Evolutionary conservation across 1,140 invertebrate genomes (phyloP).

Genomic region (Musca domestica): DNA sequence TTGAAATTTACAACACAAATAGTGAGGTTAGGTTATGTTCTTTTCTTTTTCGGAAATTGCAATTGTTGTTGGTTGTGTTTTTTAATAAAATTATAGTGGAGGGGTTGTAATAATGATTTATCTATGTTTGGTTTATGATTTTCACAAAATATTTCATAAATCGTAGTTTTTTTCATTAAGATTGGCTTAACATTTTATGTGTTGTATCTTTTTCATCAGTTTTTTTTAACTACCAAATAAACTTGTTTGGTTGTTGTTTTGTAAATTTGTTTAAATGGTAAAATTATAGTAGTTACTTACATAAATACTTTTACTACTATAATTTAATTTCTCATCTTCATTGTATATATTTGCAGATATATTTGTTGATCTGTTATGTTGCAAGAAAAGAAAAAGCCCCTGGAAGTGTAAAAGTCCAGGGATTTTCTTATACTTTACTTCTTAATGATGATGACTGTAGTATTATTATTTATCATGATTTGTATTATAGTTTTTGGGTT

Average conservation of each 20-base stretch:
- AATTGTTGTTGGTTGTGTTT: no score
- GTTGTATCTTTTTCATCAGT: no score
- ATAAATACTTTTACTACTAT: conserved; percentile 31
- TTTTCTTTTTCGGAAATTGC: no score
- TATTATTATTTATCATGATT: not conserved
- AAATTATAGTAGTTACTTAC: conserved; percentile 31
- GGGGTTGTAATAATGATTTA: not conserved
- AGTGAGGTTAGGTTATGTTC: no score
- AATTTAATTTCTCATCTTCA: conserved; percentile 25
- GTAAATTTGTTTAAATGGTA: conserved; percentile 1
- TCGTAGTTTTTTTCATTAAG: no score
- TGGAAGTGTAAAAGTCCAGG: no score
- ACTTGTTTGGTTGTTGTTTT: not conserved
- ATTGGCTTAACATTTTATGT: no score
- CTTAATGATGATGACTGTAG: not conserved
- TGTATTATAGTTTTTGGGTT: not conserved
- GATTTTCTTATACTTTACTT: not conserved
- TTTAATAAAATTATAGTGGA: no score
- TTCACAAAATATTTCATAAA: not conserved
- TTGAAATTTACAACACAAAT: no score
- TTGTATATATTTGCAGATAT: conserved; percentile 16
- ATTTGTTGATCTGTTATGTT: not conserved
- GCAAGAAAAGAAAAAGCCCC: no score
- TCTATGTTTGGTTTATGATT: not conserved
- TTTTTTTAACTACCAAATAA: not conserved